Evolutionary conservation across 2,113 vertebrate species (phyloP).

Genomic region (Pseudopipra pipra): DNA sequence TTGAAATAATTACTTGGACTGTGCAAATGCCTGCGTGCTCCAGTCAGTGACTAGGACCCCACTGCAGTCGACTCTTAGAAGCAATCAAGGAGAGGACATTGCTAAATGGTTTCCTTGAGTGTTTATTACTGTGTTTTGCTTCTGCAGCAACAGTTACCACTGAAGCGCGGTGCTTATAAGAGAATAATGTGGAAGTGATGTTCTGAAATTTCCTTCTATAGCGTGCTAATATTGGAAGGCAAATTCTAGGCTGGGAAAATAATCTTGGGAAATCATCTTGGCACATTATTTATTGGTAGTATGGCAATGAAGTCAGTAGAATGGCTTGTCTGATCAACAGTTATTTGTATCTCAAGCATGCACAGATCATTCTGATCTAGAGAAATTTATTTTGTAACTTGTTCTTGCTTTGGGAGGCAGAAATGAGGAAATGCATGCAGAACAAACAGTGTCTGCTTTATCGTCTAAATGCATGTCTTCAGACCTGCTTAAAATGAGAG

Average conservation of each 20-base stretch:
- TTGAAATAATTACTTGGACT: not conserved
- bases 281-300: slow-evolving; percentile 22
- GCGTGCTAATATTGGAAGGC: not conserved
- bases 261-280: slow-evolving; percentile 40
- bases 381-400: slow-evolving; percentile 19
- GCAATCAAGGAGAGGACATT: not conserved
- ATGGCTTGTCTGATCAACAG: not conserved
- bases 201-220: slow-evolving; percentile 4
- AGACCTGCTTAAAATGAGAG: not conserved
- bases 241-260: slow-evolving; percentile 15
- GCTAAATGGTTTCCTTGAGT: not conserved
- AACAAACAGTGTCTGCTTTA: not conserved
- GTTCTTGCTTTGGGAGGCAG: not conserved
- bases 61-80: not conserved
- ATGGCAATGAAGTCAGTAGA: not conserved
- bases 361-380: not conserved
- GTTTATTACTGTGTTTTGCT: not conserved
- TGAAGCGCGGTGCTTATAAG: not conserved
- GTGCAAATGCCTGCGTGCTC: not conserved
- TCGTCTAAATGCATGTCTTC: not conserved
- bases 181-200: not conserved
- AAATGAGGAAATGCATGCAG: slow-evolving; percentile 29
- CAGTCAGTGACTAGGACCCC: not conserved
- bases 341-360: slow-evolving; percentile 13
- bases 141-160: not conserved